These are phyloP conservation scores for Rana temporaria DNA, from an alignment of 2,113 vertebrate genomes.

Conservation along the genomic window DNA sequence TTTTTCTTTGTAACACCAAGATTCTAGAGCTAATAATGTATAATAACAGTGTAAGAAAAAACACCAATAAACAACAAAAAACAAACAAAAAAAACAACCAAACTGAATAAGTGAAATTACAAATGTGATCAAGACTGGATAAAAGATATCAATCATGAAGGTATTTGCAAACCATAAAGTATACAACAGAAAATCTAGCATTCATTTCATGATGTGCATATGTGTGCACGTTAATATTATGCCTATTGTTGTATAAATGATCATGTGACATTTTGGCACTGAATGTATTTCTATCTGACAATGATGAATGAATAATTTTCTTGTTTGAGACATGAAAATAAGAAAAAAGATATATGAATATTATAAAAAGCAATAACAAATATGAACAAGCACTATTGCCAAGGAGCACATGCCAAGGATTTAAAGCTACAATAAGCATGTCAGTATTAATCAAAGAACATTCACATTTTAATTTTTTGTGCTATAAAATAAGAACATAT, in stretches of 20 bases:
- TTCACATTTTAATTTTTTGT: too few species aligned
- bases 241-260: neutral
- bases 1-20: neutral
- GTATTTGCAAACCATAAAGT: slow-evolving; percentile 5
- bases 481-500: too few species aligned
- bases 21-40: neutral
- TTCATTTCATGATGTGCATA: neutral
- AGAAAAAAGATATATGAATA: too few species aligned
- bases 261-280: neutral
- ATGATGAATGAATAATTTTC: too few species aligned
- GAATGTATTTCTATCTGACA: neutral
- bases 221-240: too few species aligned
- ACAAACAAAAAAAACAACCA: neutral
- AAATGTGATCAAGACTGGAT: neutral
- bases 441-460: too few species aligned
- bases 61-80: slow-evolving; percentile 14
- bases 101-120: slow-evolving; percentile 17
- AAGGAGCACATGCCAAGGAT: too few species aligned
- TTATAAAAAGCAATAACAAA: too few species aligned
- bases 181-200: neutral
- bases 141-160: neutral
- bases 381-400: too few species aligned
- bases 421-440: too few species aligned
- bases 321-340: too few species aligned
- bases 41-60: neutral